Evolutionary conservation across 2,797 vertebrate genomes (phyloP), one percentile per base, ranked within the genome.

Genomic region (Notolepis coatsorum): DNA sequence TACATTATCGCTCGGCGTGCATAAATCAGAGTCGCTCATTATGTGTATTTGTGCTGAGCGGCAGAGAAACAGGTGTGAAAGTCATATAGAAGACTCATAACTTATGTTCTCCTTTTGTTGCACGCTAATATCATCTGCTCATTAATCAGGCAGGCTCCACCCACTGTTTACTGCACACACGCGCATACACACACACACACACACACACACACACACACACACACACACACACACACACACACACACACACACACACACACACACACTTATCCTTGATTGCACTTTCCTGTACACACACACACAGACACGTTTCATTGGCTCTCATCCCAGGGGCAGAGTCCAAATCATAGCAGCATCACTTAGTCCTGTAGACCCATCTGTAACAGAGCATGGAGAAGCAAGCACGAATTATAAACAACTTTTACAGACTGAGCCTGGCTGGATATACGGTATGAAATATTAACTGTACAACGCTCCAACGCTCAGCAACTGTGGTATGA

Each of bases 11-110:
- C 72, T 67, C 27, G 47, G 46, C 46, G 30, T 72, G 75, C 69
- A 79, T 80, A 59, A 74, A 75, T 85, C 51, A 73, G 62, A 30
- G 18, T 6, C 24, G 62, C 72, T 67, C 31, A 80, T 82, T 78
- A 75, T 71, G 60, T 49, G 74, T 70, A 66, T 72, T 64, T 75
- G 50, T 58, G 75, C 73, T 76, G 76, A 82, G 53, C 24, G 50
- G 7, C 38, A 54, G 31, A 55, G 53, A 67, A 75, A 72, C 39
- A 65, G 60, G 30, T 73, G 41, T 70, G 66, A 79, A 76, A 73
- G 64, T 83, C 61, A 82, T 38, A 75, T 60, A 51, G 54, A 83
- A 38, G 61, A 73, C 69, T 65, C 51, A 70, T 61, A 68, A 75
- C 51, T 67, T 68, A 59, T 66, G 42, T 61, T 46, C 54, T 35